Conservation (phyloP, 2,888 invertebrate genomes). For the Arenicola marina region DNA sequence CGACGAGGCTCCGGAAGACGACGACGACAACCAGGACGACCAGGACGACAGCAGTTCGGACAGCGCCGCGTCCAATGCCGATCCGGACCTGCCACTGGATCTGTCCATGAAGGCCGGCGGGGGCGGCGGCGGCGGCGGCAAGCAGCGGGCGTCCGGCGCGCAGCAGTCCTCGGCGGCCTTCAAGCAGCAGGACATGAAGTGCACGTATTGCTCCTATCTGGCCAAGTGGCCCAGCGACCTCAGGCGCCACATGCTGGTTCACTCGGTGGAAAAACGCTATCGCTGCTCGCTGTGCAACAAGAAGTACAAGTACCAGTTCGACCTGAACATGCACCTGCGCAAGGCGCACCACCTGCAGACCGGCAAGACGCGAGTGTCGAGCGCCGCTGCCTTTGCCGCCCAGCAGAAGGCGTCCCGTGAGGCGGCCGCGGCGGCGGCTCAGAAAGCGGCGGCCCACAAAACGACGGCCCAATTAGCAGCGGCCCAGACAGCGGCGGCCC, state of each 20-base stretch:
- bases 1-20: neutral
- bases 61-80: neutral
- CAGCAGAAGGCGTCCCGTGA: too few species aligned
- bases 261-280: conserved; percentile 54
- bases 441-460: too few species aligned
- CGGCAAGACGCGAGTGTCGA: conserved; percentile 17
- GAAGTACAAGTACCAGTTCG: conserved; percentile 74
- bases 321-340: conserved; percentile 29
- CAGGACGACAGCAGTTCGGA: neutral
- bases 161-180: neutral
- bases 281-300: conserved; percentile 70
- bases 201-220: conserved; percentile 58
- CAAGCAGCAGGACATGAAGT: conserved; percentile 36
- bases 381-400: neutral
- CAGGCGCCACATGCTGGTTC: conserved; percentile 56
- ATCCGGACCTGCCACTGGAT: conserved; percentile 27
- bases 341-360: conserved; percentile 20
- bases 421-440: too few species aligned
- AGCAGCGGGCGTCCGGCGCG: neutral
- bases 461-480: too few species aligned
- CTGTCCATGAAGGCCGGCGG: conserved; percentile 23
- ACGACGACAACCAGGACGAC: too few species aligned
- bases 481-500: too few species aligned
- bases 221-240: conserved; percentile 61
- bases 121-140: too few species aligned